Percentiles rank a stretch among this genome's conserved stretches.
Evolutionary conservation across 2,113 vertebrate species (phyloP).

Genomic region (Sinocyclocheilus grahami): DNA sequence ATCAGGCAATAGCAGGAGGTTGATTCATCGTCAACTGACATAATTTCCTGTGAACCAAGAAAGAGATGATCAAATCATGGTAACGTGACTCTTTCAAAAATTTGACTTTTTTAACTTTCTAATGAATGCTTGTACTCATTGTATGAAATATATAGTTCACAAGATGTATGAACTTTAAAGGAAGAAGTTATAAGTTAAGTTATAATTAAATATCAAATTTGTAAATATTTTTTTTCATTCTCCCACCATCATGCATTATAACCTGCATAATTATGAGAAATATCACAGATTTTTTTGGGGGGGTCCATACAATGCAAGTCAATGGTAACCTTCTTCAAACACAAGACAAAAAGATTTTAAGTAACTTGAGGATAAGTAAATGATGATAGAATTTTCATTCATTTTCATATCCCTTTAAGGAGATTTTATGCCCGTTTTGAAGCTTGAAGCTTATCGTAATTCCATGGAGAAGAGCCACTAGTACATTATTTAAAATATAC

Average conservation of each 20-base stretch:
- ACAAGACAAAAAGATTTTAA: no score
- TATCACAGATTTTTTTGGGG: no score
- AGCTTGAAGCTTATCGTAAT: background rate
- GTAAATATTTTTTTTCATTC: background rate
- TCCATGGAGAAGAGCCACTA: background rate
- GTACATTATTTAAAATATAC: background rate
- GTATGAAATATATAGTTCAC: background rate
- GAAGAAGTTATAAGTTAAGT: background rate
- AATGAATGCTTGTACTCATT: background rate
- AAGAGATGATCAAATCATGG: background rate
- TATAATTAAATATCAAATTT: background rate
- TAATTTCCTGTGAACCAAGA: conserved; percentile 84
- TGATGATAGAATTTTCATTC: no score
- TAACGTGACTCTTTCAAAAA: background rate
- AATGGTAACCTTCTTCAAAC: no score
- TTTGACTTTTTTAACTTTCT: background rate
- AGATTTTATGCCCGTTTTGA: background rate
- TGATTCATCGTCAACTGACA: conserved; percentile 94
- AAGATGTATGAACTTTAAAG: background rate
- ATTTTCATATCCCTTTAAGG: no score
- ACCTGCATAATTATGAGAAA: background rate
- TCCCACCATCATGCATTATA: background rate
- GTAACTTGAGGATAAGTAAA: no score
- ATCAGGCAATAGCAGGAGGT: conserved; percentile 95
- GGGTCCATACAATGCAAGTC: no score